Evolutionary conservation across 2,888 invertebrate genomes (phyloP).

Genomic region (Apodemia zela): DNA sequence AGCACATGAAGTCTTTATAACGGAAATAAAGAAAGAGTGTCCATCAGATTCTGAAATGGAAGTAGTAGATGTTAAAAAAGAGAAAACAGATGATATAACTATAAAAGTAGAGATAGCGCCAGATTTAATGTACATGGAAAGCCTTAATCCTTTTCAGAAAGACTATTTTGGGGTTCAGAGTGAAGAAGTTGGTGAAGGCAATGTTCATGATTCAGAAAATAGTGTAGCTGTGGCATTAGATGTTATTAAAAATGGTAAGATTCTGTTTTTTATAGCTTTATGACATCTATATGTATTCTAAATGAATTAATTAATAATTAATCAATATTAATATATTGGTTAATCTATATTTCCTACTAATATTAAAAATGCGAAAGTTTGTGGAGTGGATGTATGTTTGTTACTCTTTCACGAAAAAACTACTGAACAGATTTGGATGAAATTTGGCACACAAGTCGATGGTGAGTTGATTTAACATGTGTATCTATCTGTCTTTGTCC

Average conservation of each 20-base stretch:
- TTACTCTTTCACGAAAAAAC: no score
- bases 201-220: constrained; percentile 45
- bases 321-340: no score
- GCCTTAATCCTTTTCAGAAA: constrained; percentile 46
- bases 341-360: no score
- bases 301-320: no score
- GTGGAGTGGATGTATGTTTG: no score
- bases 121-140: constrained; percentile 41
- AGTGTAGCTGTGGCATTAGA: constrained; percentile 48
- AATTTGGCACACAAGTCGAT: no score
- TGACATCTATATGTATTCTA: no score
- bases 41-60: constrained; percentile 28
- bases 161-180: constrained; percentile 47
- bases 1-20: not conserved
- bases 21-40: constrained; percentile 21
- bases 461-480: no score
- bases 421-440: no score
- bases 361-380: no score
- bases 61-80: constrained; percentile 27
- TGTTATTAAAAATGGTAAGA: constrained; percentile 48
- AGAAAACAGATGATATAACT: constrained; percentile 31
- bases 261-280: constrained; percentile 33
- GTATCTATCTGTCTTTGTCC: no score
- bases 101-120: constrained; percentile 45
- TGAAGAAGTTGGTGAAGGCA: constrained; percentile 36